A percentile compares a stretch with the other conserved stretches of the same genome.
Conservation (phyloP, 1,140 invertebrate species). For the Nasonia longicornis region DNA sequence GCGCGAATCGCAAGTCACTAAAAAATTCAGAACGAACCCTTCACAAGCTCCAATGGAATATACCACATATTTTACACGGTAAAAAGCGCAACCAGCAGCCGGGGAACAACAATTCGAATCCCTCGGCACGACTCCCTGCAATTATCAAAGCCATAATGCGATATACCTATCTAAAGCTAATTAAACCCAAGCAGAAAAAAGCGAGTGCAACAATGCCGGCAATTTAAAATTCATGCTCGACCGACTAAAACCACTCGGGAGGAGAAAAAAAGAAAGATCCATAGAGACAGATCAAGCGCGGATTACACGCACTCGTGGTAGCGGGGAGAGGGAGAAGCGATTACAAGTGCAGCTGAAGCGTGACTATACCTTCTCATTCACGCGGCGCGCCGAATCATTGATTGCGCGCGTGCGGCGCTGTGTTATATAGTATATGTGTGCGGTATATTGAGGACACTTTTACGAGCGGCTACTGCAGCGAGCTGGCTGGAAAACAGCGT, state of each 20-base stretch:
- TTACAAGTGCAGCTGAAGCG: neutral
- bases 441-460: neutral
- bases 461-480: neutral
- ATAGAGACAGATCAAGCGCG: neutral
- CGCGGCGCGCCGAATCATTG: neutral
- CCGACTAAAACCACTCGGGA: too few species aligned
- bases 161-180: neutral
- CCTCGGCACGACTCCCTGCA: neutral
- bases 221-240: conserved; percentile 4
- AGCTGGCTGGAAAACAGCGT: too few species aligned
- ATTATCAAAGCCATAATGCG: neutral
- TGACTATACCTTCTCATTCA: neutral
- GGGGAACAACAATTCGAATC: neutral
- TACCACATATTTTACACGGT: neutral
- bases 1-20: neutral
- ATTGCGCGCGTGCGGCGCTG: neutral
- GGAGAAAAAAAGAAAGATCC: neutral
- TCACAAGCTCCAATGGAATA: neutral
- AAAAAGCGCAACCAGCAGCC: neutral
- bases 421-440: neutral
- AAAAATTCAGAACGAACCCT: neutral
- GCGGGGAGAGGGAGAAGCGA: neutral
- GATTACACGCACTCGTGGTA: neutral
- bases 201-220: neutral
- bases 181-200: neutral